These are phyloP conservation scores for Nycteola revayana DNA, from an alignment of 2,888 invertebrate genomes.

Conservation along the genomic window DNA sequence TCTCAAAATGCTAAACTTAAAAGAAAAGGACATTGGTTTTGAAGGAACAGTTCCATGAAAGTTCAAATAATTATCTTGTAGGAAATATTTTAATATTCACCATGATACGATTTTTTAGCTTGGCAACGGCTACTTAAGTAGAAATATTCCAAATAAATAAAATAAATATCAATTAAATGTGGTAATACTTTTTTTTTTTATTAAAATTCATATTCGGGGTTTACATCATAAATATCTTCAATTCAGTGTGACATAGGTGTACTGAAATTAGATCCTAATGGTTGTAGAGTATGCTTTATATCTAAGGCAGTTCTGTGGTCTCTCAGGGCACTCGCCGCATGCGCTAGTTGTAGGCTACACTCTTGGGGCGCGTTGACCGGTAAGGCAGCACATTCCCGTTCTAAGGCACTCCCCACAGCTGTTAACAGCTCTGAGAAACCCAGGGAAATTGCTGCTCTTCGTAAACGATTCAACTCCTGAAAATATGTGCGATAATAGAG, in stretches of 20 bases:
- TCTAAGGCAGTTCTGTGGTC: slow-evolving; percentile 84
- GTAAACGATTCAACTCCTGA: slow-evolving; percentile 94
- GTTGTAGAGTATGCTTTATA: slow-evolving; percentile 66
- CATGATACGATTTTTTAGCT: too few species aligned
- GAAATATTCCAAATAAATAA: too few species aligned
- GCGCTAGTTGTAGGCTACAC: slow-evolving; percentile 93
- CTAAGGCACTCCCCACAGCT: slow-evolving; percentile 92
- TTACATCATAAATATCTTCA: not conserved
- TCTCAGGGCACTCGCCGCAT: slow-evolving; percentile 91
- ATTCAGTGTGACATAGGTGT: slow-evolving; percentile 43
- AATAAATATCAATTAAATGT: not conserved
- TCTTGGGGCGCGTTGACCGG: slow-evolving; percentile 91
- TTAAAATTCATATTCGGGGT: not conserved
- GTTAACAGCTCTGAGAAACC: slow-evolving; percentile 95
- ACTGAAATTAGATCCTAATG: slow-evolving; percentile 55
- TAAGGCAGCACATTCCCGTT: slow-evolving; percentile 92
- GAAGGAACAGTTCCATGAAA: too few species aligned
- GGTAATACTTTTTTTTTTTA: not conserved
- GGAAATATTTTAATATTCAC: too few species aligned
- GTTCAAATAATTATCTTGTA: too few species aligned
- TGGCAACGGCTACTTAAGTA: too few species aligned
- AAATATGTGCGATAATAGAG: slow-evolving; percentile 16
- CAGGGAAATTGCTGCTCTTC: slow-evolving; percentile 94
- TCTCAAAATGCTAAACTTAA: too few species aligned
- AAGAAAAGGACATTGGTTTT: too few species aligned